Evolutionary conservation across 2,113 vertebrate species (phyloP).

Genomic region (Xiphias gladius): DNA sequence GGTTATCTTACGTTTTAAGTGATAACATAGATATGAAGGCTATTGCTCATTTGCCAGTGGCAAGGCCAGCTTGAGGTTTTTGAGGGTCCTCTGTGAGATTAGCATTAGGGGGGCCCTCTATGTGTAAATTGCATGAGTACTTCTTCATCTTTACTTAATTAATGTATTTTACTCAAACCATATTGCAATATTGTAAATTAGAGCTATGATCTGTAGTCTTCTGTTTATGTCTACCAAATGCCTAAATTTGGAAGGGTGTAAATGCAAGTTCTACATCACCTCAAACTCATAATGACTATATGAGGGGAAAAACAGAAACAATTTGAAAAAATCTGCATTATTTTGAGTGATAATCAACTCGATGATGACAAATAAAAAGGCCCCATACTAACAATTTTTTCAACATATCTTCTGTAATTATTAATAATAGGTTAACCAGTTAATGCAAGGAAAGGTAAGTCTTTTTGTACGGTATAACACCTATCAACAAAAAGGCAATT

Average conservation of each 20-base stretch:
- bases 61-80: too few relatives aligned
- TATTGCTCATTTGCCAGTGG: neutral
- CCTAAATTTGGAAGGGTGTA: too few relatives aligned
- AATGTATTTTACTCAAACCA: neutral
- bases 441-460: neutral
- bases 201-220: too few relatives aligned
- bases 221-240: too few relatives aligned
- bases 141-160: neutral
- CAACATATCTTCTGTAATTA: neutral
- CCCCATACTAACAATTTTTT: neutral
- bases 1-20: neutral
- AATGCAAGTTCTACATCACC: neutral
- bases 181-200: too few relatives aligned
- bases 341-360: too few relatives aligned
- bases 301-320: too few relatives aligned
- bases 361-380: neutral
- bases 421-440: neutral
- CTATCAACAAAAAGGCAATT: too few relatives aligned
- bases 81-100: too few relatives aligned
- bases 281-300: neutral
- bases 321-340: too few relatives aligned
- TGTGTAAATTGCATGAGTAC: neutral
- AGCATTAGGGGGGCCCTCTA: neutral
- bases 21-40: neutral
- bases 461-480: neutral